phyloP scores from a whole-genome alignment of 2,888 invertebrate species.

The Lasioglossum malachurum region DNA sequence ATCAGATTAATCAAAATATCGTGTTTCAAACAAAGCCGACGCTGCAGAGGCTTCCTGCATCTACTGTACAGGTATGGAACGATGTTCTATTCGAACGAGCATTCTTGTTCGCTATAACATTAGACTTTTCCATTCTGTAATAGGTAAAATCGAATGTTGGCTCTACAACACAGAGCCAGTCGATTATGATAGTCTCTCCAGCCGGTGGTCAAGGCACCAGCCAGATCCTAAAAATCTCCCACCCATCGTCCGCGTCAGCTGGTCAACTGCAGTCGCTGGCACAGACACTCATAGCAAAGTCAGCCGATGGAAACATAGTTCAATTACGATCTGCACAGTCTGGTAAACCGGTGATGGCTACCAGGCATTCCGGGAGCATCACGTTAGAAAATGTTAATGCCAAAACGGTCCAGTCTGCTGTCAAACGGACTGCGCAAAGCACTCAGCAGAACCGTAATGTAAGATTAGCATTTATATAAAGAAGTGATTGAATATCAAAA shows the following conservation, averaged over 20 bases:
- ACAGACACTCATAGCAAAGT: conserved; percentile 83
- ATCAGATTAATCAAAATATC: conserved; percentile 79
- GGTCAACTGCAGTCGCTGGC: conserved; percentile 83
- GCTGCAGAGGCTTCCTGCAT: conserved; percentile 80
- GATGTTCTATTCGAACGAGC: neutral
- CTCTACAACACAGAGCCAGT: conserved; percentile 81
- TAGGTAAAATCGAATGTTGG: conserved; percentile 78
- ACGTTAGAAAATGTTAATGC: conserved; percentile 78
- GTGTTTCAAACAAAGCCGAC: conserved; percentile 83
- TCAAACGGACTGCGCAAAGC: conserved; percentile 85
- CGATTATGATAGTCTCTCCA: conserved; percentile 84
- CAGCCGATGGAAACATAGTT: conserved; percentile 83
- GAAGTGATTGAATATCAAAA: neutral
- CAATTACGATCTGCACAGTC: conserved; percentile 81
- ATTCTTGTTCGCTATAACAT: neutral
- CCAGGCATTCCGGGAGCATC: conserved; percentile 79
- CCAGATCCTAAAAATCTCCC: conserved; percentile 84
- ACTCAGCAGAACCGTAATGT: conserved; percentile 83
- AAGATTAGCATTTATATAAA: conserved; percentile 47
- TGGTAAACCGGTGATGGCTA: conserved; percentile 78
- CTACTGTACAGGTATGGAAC: conserved; percentile 77
- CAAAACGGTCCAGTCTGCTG: conserved; percentile 78
- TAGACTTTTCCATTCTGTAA: conserved; percentile 23
- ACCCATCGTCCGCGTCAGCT: conserved; percentile 81
- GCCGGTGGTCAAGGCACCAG: conserved; percentile 82